Conservation (phyloP, 2,113 vertebrate species). For the Coturnix japonica region DNA sequence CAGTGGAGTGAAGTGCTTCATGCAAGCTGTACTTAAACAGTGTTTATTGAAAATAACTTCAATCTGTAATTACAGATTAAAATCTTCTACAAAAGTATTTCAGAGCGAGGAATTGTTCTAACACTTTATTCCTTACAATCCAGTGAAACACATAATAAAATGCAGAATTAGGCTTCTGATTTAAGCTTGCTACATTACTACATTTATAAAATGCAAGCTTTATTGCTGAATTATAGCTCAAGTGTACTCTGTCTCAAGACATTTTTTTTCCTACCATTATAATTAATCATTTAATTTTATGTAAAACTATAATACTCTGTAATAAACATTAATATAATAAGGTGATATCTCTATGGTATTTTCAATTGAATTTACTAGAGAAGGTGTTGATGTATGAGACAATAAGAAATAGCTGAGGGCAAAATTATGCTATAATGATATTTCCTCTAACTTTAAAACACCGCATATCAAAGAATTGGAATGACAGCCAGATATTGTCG, state of each 20-base stretch:
- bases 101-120: background rate
- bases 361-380: slow-evolving; percentile 59
- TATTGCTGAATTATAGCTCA: background rate
- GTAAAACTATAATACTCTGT: slow-evolving; percentile 53
- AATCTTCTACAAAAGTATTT: background rate
- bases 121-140: background rate
- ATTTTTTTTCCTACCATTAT: slow-evolving; percentile 20
- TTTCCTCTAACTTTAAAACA: slow-evolving; percentile 17
- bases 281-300: slow-evolving; percentile 49
- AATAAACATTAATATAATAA: slow-evolving; percentile 56
- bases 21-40: background rate
- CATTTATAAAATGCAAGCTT: background rate
- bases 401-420: background rate
- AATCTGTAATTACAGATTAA: background rate
- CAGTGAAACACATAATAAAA: background rate
- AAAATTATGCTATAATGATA: background rate
- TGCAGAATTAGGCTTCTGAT: background rate
- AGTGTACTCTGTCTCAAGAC: background rate
- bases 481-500: background rate
- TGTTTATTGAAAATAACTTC: background rate
- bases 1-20: background rate
- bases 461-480: background rate
- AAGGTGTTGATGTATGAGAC: slow-evolving; percentile 16
- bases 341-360: slow-evolving; percentile 43
- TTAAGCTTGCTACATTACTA: background rate